These are phyloP conservation scores for Lepidochitona cinerea DNA, from an alignment of 2,888 invertebrate species.

Conservation along the genomic window DNA sequence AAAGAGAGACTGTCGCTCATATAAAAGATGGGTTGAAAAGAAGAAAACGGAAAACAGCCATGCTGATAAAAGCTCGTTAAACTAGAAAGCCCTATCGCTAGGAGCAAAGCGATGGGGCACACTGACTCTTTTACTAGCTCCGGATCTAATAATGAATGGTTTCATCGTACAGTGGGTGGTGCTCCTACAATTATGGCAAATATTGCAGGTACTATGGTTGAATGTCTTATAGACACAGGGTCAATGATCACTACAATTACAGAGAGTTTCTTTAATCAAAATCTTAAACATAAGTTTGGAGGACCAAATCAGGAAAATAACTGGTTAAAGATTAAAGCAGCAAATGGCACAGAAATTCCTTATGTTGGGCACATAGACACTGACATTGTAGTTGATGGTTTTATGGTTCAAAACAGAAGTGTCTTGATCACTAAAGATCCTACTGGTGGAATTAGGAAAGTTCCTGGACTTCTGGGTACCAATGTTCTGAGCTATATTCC, in stretches of 20 bases:
- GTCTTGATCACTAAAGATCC: slow-evolving; percentile 2
- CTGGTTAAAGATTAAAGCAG: slow-evolving; percentile 7
- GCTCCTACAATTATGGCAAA: slow-evolving; percentile 8
- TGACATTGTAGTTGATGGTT: slow-evolving; percentile 12
- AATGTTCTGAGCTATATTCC: slow-evolving; percentile 21
- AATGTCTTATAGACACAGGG: slow-evolving; percentile 19
- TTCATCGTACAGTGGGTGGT: slow-evolving; percentile 6
- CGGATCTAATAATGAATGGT: too few species aligned
- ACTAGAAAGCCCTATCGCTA: slow-evolving; percentile 8
- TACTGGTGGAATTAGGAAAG: background rate
- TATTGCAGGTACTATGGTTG: background rate
- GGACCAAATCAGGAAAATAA: background rate
- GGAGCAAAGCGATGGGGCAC: slow-evolving; percentile 11
- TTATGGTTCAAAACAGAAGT: slow-evolving; percentile 2
- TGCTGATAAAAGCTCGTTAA: background rate
- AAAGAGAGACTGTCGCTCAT: background rate
- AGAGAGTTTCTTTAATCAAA: slow-evolving; percentile 11
- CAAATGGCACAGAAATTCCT: slow-evolving; percentile 17
- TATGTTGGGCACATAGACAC: slow-evolving; percentile 24
- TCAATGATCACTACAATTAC: slow-evolving; percentile 13
- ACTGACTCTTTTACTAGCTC: background rate
- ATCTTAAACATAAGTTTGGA: background rate
- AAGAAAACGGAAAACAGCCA: background rate
- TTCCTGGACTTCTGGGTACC: slow-evolving; percentile 24
- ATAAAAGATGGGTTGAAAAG: background rate